Evolutionary conservation across 2,113 vertebrate genomes (phyloP).

Genomic region (Pollachius pollachius): DNA sequence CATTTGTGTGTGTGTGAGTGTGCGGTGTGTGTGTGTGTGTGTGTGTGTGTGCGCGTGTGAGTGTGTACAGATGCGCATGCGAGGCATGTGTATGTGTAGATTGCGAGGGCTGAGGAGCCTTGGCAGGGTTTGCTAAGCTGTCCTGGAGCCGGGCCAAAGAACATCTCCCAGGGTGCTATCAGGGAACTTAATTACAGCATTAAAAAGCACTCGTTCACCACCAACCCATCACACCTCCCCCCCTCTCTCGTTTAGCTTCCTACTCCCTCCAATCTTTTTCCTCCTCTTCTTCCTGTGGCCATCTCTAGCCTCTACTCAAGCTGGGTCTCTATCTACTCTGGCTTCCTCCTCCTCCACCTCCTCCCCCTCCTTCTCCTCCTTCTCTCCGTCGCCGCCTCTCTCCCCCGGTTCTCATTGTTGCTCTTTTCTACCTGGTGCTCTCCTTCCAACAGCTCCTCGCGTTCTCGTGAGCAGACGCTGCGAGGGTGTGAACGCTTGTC

Average conservation of each 20-base stretch:
- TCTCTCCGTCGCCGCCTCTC: too few relatives aligned
- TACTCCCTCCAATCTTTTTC: conserved; percentile 14
- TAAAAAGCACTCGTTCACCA: conserved; percentile 51
- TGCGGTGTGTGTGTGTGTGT: conserved; percentile 9
- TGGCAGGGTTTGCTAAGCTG: conserved; percentile 53
- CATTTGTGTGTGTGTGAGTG: neutral
- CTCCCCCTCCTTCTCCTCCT: too few relatives aligned
- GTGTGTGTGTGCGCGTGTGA: too few relatives aligned
- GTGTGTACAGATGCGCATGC: too few relatives aligned
- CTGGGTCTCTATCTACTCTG: neutral
- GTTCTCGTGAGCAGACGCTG: too few relatives aligned
- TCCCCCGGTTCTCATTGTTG: too few relatives aligned
- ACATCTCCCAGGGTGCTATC: conserved; percentile 68
- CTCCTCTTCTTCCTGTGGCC: conserved; percentile 4
- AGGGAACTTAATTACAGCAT: conserved; percentile 70
- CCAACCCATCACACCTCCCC: conserved; percentile 19
- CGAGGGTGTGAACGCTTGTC: too few relatives aligned
- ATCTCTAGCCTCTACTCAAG: conserved; percentile 17
- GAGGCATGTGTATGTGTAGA: too few relatives aligned
- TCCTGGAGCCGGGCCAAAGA: conserved; percentile 65
- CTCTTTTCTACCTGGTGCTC: too few relatives aligned
- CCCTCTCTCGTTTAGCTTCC: conserved; percentile 31
- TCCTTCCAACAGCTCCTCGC: too few relatives aligned
- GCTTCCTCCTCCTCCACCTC: too few relatives aligned
- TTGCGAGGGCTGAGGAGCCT: conserved; percentile 42